Conservation (phyloP, 2,888 invertebrate species). For the Zelleria hepariella region DNA sequence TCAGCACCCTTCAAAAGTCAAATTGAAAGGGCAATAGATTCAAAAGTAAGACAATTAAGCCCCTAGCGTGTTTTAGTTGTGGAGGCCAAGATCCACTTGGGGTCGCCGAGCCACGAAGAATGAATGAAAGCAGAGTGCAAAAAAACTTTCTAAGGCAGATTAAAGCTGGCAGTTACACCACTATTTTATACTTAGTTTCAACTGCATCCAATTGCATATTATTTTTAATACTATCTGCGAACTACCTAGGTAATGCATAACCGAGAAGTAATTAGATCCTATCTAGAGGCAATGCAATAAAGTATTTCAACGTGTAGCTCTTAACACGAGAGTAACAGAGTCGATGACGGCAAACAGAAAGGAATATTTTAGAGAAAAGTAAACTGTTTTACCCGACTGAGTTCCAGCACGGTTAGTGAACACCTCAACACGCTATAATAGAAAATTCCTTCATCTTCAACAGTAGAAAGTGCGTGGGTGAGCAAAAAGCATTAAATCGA, state of each 20-base stretch:
- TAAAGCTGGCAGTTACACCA: background rate
- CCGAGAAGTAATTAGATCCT: background rate
- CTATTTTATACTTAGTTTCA: background rate
- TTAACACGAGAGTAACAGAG: background rate
- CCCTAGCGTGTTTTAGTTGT: too few species aligned
- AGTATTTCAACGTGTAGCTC: background rate
- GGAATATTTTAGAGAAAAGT: slow-evolving; percentile 5
- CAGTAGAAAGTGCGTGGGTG: slow-evolving; percentile 4
- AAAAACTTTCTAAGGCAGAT: background rate
- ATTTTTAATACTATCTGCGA: background rate
- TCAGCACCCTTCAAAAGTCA: too few species aligned
- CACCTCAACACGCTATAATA: slow-evolving; percentile 7
- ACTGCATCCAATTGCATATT: background rate
- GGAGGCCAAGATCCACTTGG: too few species aligned
- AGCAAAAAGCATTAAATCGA: slow-evolving; percentile 5
- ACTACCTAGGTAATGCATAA: background rate
- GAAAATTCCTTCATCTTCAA: slow-evolving; percentile 3
- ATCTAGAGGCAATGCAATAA: background rate
- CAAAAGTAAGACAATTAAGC: too few species aligned
- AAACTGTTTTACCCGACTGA: slow-evolving; percentile 2
- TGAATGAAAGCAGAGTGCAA: background rate
- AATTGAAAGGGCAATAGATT: too few species aligned
- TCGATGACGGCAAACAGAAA: background rate
- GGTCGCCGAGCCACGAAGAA: too few species aligned
- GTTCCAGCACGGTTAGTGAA: background rate